Conservation (phyloP, 2,113 vertebrate genomes). For the Oreocharis arfaki region DNA sequence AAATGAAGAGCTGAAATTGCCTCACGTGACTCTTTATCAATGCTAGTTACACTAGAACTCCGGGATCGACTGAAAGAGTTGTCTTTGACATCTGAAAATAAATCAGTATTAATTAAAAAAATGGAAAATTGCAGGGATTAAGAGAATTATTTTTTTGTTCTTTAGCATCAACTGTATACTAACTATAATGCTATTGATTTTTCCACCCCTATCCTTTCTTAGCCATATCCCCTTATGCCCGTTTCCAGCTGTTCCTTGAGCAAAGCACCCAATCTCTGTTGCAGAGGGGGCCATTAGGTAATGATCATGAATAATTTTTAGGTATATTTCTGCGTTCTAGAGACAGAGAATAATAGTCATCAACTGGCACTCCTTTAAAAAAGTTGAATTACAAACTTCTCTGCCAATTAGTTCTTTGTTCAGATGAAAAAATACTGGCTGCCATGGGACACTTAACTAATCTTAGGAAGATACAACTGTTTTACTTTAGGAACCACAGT, state of each 20-base stretch:
- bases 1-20: conserved; percentile 92
- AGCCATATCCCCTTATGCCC: background rate
- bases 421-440: background rate
- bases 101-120: conserved; percentile 27
- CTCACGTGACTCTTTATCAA: conserved; percentile 94
- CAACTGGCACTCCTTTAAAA: background rate
- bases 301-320: background rate
- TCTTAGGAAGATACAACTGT: background rate
- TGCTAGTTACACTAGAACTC: conserved; percentile 97
- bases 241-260: background rate
- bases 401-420: background rate
- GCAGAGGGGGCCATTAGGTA: background rate
- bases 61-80: conserved; percentile 97
- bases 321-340: background rate
- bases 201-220: background rate
- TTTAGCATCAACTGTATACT: background rate
- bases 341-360: background rate
- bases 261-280: background rate
- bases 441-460: background rate
- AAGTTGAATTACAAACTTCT: background rate
- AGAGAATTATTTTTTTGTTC: background rate
- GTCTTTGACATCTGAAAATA: conserved; percentile 92
- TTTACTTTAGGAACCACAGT: background rate
- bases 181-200: background rate
- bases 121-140: background rate